Evolutionary conservation across 2,113 vertebrate species (phyloP), one percentile per base, ranked within the genome.

Genomic region (Strix aluco): DNA sequence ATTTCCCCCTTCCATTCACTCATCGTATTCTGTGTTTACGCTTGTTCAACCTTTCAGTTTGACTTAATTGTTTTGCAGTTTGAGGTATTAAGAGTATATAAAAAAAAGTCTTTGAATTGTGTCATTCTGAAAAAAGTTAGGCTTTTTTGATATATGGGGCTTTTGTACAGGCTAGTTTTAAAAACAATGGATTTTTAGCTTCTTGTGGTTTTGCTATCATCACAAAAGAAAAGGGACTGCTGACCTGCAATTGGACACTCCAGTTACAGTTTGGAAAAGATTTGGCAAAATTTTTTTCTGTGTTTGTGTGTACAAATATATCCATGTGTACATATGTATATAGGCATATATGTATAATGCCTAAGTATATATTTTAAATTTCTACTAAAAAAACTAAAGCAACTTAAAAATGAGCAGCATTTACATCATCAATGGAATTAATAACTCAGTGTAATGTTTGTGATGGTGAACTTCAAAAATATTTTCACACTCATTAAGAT

Each of bases 21-120:
- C 52, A 51, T 74, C 52, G 12, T 83, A n/a, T 13, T 84, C 13
- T 72, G 54, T 92, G 42, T 58, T 54, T 79, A 59, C 85, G 25
- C 67, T 96, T 88, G 30, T 40, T 95, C 62, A 91, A 7, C 23
- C 32, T 96, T 96, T 93, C 54, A 62, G 52, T 93, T 96, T 94
- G 55, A 78, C 38, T n/a, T 72, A 86, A 13, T 32, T 92, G 92
- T 95, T 91, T 65, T 40, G 51, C 19, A 75, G 38, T 58, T 94
- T 79, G 44, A 54, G 15, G 14, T 74, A 47, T 75, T 92, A 88
- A 52, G 58, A 54, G 65, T 77, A 55, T 14, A 52, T 18, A 80
- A 26, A 55, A 32, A 66, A 30, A 38, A 2, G 16, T 57, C 5
- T 94, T 97, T 18, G 20, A 69, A 38, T 61, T 44, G 34, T 75